Evolutionary conservation across 1,140 invertebrate species (phyloP), one percentile per base, ranked within the genome.

Genomic region (Pteromalus puparum): DNA sequence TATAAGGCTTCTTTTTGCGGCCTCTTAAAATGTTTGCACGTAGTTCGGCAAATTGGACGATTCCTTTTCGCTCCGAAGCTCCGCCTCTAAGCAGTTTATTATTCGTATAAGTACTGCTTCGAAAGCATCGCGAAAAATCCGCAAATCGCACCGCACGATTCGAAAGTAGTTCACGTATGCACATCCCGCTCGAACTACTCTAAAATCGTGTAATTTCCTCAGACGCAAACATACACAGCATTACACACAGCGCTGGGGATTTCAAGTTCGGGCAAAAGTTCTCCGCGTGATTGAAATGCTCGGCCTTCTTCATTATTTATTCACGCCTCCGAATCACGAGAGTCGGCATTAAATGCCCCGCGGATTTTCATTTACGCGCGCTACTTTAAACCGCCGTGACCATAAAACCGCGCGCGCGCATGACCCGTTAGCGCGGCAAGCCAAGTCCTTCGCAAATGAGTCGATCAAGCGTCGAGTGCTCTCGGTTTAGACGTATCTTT

Each of bases 281-380:
- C n/a, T 61, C 21, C 6, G 4, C 53, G 18, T 61, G 53, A n/a
- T 61, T 61, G 53, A 61, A 61, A 61, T 61, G 21, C 53, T 61
- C 53, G 21, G 53, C 53, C 76, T 84, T 84, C 67, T 84, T 79
- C 38, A 65, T 84, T 75, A 81, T 76, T 81, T 84, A 84, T 75
- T 80, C 73, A 68, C 70, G 46, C 77, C 72, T 84, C 42, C 21
- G 2, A 3, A 38, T 65, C 75, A 72, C 28, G 74, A 74, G 72
- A 77, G 68, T 34, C 13, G 70, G n/a, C 72, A 81, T 84, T 84
- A 81, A 84, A 81, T 81, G 83, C 72, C 78, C 75, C 75, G 74
- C 30, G 80, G 72, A 76, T 67, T 61, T 75, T 80, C 78, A 81
- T 81, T 84, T 80, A 34, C 70, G 18, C 53, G 83, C 48, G 83